Evolutionary conservation across 2,888 invertebrate genomes (phyloP).

Genomic region (Teinopalpus imperialis): DNA sequence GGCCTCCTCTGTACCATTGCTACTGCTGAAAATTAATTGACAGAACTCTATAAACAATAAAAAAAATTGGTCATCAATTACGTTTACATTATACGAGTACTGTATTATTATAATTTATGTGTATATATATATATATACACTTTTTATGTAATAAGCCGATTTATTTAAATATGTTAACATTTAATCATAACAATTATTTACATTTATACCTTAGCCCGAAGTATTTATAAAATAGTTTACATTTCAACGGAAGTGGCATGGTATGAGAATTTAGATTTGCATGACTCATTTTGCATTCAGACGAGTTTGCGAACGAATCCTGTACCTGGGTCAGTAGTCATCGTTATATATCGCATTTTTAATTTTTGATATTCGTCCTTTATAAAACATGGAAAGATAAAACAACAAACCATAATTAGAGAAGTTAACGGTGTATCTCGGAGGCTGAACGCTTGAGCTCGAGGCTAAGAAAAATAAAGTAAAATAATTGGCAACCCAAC

Average conservation of each 20-base stretch:
- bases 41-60: no score
- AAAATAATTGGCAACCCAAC: constrained; percentile 55
- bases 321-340: constrained; percentile 19
- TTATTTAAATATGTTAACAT: no score
- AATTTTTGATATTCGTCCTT: constrained; percentile 29
- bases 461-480: constrained; percentile 47
- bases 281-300: constrained; percentile 11
- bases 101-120: no score
- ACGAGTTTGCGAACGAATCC: constrained; percentile 29
- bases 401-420: constrained; percentile 47
- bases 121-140: no score
- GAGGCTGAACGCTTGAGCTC: constrained; percentile 56
- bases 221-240: neutral
- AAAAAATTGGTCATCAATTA: no score
- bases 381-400: constrained; percentile 30
- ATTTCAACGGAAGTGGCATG: constrained; percentile 4
- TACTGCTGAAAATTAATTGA: no score
- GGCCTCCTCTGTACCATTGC: no score
- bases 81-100: no score
- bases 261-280: neutral
- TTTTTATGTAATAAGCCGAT: no score
- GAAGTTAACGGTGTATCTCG: constrained; percentile 68
- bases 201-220: no score
- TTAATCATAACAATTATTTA: no score
- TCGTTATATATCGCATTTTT: constrained; percentile 2